Base-by-base conservation (phyloP, 2,888 invertebrate genomes). In the Drosophila paramelanica region DNA sequence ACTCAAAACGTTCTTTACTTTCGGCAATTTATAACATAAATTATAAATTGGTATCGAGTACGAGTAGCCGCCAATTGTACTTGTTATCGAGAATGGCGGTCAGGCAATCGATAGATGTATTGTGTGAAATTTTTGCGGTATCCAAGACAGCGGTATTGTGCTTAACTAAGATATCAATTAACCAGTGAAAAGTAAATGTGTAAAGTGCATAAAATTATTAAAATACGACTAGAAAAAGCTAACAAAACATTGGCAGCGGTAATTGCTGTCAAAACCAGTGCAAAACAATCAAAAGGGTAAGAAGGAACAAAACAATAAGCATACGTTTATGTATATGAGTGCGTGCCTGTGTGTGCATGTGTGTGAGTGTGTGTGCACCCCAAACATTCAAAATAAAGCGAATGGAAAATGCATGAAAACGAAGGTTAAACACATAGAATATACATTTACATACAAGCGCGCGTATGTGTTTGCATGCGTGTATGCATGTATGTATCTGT, bases 341-440 rank as follows among this genome's bases (percentile, higher is more conserved):
- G 13, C 47, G 13, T 36, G 13, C 11, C 5, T 41, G 38, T 33
- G 23, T 47, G 17, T 53, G 52, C 45, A 52, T 36, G 45, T 38
- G 36, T 27, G 23, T 23, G 23, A 4, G 23, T 4, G 23, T 23
- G 57, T 69, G 33, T 61, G 68, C 51, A 68, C n/a, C 38, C 56
- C 53, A 60, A 71, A 76, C 57, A 61, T 61, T 73, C 53, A 73
- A 73, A 71, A 72, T 61, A 67, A 67, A 55, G 47, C 60, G 38
- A 58, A 25, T 39, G 49, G 49, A 23, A 38, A 65, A 70, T 60
- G 76, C 59, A 70, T 33, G 25, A 64, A 60, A 58, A 20, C 73
- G 78, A 77, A 77, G 78, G 73, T 68, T 77, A 53, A 56, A 31
- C 50, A 65, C 43, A 58, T 59, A 75, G 66, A 77, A 71, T 58